Percentiles rank a stretch among this genome's conserved stretches.
Conservation (phyloP, 2,113 vertebrate genomes). For the Eidolon helvum region DNA sequence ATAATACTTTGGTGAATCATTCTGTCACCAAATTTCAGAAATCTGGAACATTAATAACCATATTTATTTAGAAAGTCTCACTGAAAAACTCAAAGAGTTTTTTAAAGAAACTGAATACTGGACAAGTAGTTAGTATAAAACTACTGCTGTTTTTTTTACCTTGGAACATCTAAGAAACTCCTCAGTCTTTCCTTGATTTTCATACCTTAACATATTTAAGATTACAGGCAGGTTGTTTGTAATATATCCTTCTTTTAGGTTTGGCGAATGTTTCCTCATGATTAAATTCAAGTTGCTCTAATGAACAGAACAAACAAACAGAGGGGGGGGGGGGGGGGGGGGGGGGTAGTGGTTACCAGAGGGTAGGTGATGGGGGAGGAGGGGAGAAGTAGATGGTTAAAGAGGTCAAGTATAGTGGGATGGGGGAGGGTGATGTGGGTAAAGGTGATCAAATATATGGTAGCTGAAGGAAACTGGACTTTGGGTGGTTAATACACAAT, state of each 20-base stretch:
- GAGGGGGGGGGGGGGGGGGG: too few relatives aligned
- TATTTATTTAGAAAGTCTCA: constrained; percentile 8
- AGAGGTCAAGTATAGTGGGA: too few relatives aligned
- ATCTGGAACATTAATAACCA: not conserved
- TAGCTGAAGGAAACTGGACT: too few relatives aligned
- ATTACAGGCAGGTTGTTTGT: not conserved
- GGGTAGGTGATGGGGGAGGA: too few relatives aligned
- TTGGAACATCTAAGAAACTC: not conserved
- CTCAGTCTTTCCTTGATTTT: not conserved
- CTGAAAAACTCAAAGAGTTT: not conserved
- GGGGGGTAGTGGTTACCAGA: too few relatives aligned
- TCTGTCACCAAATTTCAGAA: not conserved
- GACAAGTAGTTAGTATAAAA: not conserved
- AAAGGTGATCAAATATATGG: too few relatives aligned
- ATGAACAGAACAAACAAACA: too few relatives aligned
- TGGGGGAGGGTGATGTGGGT: too few relatives aligned
- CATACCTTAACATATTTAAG: not conserved
- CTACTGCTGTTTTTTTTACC: not conserved
- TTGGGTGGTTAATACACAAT: too few relatives aligned
- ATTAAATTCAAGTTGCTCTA: too few relatives aligned
- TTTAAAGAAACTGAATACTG: not conserved
- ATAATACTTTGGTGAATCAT: not conserved
- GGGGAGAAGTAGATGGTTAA: too few relatives aligned
- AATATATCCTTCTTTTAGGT: not conserved
- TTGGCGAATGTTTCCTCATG: not conserved